Base-by-base conservation (phyloP, 2,113 vertebrate species). In the Nycticorax nycticorax region DNA sequence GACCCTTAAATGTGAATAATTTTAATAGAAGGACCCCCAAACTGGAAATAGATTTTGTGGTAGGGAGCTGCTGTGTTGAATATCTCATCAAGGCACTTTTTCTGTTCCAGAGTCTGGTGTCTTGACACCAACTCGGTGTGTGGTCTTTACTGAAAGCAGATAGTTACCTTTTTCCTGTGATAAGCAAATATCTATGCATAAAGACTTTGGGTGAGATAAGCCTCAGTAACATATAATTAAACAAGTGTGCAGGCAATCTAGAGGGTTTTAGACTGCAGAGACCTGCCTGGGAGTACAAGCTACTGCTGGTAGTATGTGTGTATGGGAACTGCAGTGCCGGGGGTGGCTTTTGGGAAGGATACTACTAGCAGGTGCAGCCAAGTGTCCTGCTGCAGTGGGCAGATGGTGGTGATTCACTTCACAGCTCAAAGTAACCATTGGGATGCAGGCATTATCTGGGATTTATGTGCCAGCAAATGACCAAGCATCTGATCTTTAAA, bases 361-460 rank as follows among this genome's bases (percentile, higher is more conserved):
- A 33, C 41, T 20, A 1, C 52, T 28, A 45, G 60, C 73, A 81
- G 56, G 60, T 80, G 77, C 56, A 89, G 47, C 60, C 52, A 67
- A 85, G 60, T n/a, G 64, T 73, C 83, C 85, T 41, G 37, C 93
- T 92, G 83, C 53, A 57, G n/a, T 2, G 12, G 52, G 78, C 92
- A 96, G 88, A 85, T 88, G 92, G 92, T 56, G 3, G 12, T 55
- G 88, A 85, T 93, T 94, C 90, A 87, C 22, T 91, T 81, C 64
- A 71, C 43, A 55, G 64, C 77, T 72, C 12, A 1, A 26, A 59
- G 77, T 45, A 81, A 55, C 73, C 0, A 0, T 21, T 57, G 45
- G 50, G 37, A 52, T 32, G 7, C 53, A 85, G 43, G 43, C 67
- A 64, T 75, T 88, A 43, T 74, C 47, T 78, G 64, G 84, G 90